These are phyloP conservation scores for Imbricaverruca yamaguchii DNA, from an alignment of 2,888 invertebrate species.

Conservation along the genomic window DNA sequence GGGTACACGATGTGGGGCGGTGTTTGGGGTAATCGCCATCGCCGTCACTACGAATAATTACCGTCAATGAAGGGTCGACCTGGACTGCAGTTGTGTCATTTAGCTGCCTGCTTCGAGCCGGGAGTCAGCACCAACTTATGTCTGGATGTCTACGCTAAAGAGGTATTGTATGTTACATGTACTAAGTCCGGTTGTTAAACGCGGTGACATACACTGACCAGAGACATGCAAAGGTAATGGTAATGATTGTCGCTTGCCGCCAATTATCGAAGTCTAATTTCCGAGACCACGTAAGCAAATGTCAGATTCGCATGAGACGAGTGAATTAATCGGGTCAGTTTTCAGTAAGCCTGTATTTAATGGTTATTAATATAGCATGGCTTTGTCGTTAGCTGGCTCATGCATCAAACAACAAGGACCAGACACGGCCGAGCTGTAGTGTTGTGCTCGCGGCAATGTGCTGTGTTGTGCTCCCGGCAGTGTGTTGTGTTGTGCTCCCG, in stretches of 20 bases:
- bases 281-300: neutral
- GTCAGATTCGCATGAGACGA: neutral
- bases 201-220: neutral
- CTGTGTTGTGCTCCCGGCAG: too few species aligned
- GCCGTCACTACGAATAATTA: constrained; percentile 8
- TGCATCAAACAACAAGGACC: neutral
- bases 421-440: neutral
- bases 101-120: neutral
- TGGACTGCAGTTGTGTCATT: constrained; percentile 2
- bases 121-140: neutral
- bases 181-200: constrained; percentile 3
- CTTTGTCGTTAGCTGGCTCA: neutral
- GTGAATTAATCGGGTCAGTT: constrained; percentile 3
- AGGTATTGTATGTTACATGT: constrained; percentile 6
- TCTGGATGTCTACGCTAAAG: neutral
- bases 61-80: constrained; percentile 9
- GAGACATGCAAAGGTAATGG: neutral
- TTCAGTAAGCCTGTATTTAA: neutral
- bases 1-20: constrained; percentile 9
- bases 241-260: neutral
- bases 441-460: too few species aligned
- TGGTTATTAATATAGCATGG: neutral
- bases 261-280: constrained; percentile 14
- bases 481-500: too few species aligned
- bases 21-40: constrained; percentile 10